Evolutionary conservation across 2,113 vertebrate species (phyloP).

Genomic region (Tyto alba): DNA sequence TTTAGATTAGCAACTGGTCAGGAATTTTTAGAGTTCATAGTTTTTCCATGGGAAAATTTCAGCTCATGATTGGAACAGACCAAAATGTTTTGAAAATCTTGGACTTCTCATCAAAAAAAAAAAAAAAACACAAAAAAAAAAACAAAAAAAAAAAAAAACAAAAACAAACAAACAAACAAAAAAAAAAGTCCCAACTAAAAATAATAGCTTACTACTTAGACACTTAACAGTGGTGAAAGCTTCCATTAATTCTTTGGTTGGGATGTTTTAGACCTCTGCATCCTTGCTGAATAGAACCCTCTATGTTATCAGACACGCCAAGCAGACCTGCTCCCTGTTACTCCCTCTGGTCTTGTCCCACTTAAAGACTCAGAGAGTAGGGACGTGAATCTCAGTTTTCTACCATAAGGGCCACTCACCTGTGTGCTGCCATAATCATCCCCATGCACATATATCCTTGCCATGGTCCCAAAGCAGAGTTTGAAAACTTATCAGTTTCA

Average conservation of each 20-base stretch:
- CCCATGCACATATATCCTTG: not conserved
- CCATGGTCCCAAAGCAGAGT: not conserved
- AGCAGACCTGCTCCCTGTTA: rapidly evolving
- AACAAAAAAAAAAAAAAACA: too few species aligned
- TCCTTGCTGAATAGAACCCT: not conserved
- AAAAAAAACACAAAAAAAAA: too few species aligned
- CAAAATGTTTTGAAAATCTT: not conserved
- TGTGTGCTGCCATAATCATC: too few species aligned
- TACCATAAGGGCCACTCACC: rapidly evolving
- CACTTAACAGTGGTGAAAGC: not conserved
- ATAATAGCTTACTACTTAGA: not conserved
- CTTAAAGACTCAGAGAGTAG: not conserved
- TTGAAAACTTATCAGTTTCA: not conserved
- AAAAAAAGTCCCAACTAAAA: not conserved
- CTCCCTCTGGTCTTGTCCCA: not conserved
- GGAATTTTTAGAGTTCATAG: not conserved
- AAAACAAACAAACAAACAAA: too few species aligned
- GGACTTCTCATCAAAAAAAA: not conserved
- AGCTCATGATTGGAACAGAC: not conserved
- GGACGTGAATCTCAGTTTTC: not conserved
- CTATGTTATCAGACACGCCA: not conserved
- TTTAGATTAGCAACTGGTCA: not conserved
- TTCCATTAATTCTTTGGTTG: not conserved
- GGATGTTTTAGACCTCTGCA: not conserved
- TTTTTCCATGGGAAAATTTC: not conserved